Evolutionary conservation across 2,797 vertebrate genomes (phyloP), one percentile per base, ranked within the genome.

Genomic region (Pipistrellus pipistrellus): DNA sequence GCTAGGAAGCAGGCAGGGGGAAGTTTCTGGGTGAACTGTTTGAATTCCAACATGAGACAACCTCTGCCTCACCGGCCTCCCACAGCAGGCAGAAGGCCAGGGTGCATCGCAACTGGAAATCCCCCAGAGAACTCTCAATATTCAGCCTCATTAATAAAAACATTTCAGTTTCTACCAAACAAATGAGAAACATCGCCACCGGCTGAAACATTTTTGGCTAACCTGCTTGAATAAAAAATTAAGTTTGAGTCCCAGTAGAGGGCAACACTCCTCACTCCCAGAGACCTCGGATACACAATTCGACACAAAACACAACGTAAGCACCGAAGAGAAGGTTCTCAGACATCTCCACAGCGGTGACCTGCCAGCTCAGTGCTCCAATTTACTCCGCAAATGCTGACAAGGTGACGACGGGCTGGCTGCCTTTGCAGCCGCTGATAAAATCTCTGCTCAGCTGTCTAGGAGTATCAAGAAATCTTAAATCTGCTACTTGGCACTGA

Each of bases 381-480:
- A 38, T 92, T 82, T 88, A 93, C 82, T 82, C 85, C 88, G 48
- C 71, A 69, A 38, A 86, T 0, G 21, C 95, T 97, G 96, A 93
- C 96, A 95, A 88, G 91, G 66, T 1, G 0, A 66, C 3, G 23
- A 72, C 0, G 35, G 46, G 87, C 91, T 94, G 95, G 93, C 95
- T 94, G 64, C 87, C 0, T n/a, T 59, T 64, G 85, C 87, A 69
- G 95, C 86, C 1, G 73, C 71, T 88, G 95, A 84, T 95, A 96
- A 94, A 91, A 95, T 96, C 96, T 97, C 96, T 46, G 87, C 96
- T 96, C 96, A 85, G 95, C 97, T 97, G 95, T 96, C 96, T 94
- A 88, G 89, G 95, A 96, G 87, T 68, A 97, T 97, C 92, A 95
- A 44, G 95, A 95, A 95, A 97, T 97, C 97, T 95, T 96, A 96